phyloP scores from a whole-genome alignment of 2,888 invertebrate species.

The Ennomos quercinarius region DNA sequence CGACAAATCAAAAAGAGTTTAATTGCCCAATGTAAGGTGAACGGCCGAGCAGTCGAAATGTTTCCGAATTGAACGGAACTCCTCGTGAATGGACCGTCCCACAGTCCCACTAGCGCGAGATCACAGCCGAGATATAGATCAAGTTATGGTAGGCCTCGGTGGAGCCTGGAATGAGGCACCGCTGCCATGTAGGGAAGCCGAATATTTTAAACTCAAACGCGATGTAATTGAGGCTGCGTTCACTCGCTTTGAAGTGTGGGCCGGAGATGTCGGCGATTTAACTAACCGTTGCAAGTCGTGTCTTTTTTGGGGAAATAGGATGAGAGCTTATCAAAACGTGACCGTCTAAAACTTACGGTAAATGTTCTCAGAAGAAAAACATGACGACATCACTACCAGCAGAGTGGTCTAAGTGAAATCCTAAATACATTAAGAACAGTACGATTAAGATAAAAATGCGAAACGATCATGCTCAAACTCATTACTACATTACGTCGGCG shows the following conservation, averaged over 20 bases:
- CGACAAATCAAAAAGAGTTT: constrained; percentile 53
- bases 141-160: constrained; percentile 43
- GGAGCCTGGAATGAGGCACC: constrained; percentile 45
- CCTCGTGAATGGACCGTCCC: constrained; percentile 73
- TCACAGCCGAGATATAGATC: constrained; percentile 46
- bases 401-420: constrained; percentile 2
- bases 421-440: constrained; percentile 26
- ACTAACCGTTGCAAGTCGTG: constrained; percentile 40
- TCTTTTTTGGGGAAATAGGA: constrained; percentile 46
- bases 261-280: constrained; percentile 43
- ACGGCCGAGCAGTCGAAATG: constrained; percentile 49
- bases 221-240: constrained; percentile 12
- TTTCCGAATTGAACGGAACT: constrained; percentile 56
- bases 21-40: constrained; percentile 69
- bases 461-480: constrained; percentile 35
- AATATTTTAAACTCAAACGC: constrained; percentile 24
- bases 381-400: constrained; percentile 1
- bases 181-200: constrained; percentile 16
- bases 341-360: constrained; percentile 33
- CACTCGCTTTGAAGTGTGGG: constrained; percentile 19
- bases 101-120: constrained; percentile 62
- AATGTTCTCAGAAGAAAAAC: constrained; percentile 14
- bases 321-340: constrained; percentile 48
- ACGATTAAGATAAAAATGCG: constrained; percentile 38
- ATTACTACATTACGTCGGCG: constrained; percentile 35